Percentiles rank a stretch among this genome's conserved stretches.
These are phyloP conservation scores for Furnarius figulus DNA, from an alignment of 2,113 vertebrate genomes.

Conservation along the genomic window DNA sequence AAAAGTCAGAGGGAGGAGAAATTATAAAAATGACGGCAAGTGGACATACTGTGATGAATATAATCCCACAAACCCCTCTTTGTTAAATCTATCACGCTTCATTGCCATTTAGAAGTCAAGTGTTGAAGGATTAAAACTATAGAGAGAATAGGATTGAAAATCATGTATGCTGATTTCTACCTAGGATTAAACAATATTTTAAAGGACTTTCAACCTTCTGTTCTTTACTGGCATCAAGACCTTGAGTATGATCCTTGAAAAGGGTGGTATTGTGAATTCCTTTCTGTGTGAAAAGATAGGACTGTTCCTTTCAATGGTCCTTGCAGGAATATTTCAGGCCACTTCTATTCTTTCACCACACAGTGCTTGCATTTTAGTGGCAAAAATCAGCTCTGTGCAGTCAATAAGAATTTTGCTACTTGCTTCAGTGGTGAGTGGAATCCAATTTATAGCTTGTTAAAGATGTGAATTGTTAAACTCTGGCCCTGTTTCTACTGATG, in stretches of 20 bases:
- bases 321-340: not conserved
- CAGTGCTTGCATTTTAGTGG: not conserved
- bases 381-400: not conserved
- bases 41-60: not conserved
- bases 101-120: slow-evolving; percentile 9
- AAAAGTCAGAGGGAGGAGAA: not conserved
- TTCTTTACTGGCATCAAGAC: not conserved
- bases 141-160: slow-evolving; percentile 4
- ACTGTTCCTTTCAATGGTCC: not conserved
- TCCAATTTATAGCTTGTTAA: slow-evolving; percentile 10
- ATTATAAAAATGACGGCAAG: not conserved
- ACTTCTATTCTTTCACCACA: not conserved
- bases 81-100: not conserved
- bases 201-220: not conserved
- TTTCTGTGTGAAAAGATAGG: not conserved
- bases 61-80: not conserved
- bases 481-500: not conserved
- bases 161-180: not conserved
- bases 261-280: not conserved
- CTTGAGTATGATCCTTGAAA: not conserved
- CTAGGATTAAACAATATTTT: slow-evolving; percentile 27
- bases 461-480: not conserved
- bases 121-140: not conserved
- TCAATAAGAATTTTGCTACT: not conserved
- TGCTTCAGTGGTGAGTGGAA: not conserved